Conservation (phyloP, 2,113 vertebrate genomes). For the Scolopax mira region DNA sequence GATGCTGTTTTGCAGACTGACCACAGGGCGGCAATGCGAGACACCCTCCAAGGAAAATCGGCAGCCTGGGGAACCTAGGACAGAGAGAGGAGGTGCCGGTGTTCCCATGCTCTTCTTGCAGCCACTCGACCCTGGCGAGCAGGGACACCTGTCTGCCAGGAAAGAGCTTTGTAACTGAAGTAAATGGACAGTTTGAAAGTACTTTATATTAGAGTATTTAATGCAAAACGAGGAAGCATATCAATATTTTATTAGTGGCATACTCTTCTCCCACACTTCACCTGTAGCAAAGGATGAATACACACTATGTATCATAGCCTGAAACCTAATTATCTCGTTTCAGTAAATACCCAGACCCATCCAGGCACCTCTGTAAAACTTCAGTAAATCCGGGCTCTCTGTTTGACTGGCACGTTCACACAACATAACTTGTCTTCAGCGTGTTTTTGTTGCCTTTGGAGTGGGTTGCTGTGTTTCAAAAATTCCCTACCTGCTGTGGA, state of each 20-base stretch:
- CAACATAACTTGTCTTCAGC: not conserved
- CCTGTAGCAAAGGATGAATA: not conserved
- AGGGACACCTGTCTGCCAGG: not conserved
- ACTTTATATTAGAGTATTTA: not conserved
- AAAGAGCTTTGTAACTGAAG: not conserved
- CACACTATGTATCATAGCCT: not conserved
- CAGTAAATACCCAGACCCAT: not conserved
- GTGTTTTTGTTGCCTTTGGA: constrained; percentile 24
- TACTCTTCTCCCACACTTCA: not conserved
- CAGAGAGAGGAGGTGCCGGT: not conserved
- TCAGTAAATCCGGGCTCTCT: not conserved
- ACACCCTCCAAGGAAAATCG: not conserved
- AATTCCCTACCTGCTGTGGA: not conserved
- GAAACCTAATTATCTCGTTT: not conserved
- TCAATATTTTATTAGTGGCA: not conserved
- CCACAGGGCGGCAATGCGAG: constrained; percentile 1
- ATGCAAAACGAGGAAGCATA: not conserved
- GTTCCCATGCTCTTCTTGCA: not conserved
- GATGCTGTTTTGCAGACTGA: not conserved
- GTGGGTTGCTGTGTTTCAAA: not conserved
- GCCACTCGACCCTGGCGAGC: not conserved
- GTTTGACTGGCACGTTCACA: not conserved
- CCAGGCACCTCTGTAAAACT: not conserved
- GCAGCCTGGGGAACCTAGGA: not conserved
- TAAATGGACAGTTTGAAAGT: not conserved